Evolutionary conservation across 2,888 invertebrate species (phyloP).

Genomic region (Drosophila cognata): DNA sequence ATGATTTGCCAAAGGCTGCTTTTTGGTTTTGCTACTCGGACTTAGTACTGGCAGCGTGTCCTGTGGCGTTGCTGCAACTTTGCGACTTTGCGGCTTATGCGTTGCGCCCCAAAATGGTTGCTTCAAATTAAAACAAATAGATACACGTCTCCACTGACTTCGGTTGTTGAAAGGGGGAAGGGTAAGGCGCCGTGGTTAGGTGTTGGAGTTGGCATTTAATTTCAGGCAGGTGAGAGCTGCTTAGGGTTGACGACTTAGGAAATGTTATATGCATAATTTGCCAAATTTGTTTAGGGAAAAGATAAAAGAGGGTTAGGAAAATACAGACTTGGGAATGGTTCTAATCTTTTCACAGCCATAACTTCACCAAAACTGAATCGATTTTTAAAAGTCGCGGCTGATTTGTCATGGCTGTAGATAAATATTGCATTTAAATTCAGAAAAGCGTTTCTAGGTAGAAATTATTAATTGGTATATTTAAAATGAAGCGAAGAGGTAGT

Average conservation of each 20-base stretch:
- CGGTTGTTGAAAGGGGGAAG: background rate
- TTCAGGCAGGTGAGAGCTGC: conserved; percentile 47
- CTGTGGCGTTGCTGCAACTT: conserved; percentile 56
- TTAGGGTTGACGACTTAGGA: conserved; percentile 6
- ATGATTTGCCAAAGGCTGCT: conserved; percentile 74
- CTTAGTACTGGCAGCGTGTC: conserved; percentile 15
- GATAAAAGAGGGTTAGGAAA: background rate
- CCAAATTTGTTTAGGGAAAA: conserved; percentile 43
- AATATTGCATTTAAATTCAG: background rate
- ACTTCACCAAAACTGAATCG: background rate
- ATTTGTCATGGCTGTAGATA: background rate
- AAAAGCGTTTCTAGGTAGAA: background rate
- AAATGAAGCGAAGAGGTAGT: background rate
- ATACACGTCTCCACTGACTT: conserved; percentile 21
- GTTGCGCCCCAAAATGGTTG: conserved; percentile 37
- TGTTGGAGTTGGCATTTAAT: conserved; percentile 52
- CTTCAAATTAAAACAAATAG: conserved; percentile 74
- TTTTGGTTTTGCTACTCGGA: conserved; percentile 41
- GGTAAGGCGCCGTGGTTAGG: conserved; percentile 12
- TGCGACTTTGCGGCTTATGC: conserved; percentile 62
- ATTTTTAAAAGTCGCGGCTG: background rate
- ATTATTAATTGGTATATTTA: background rate
- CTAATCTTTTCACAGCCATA: background rate
- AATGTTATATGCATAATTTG: conserved; percentile 54
- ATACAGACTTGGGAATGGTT: background rate